These are phyloP conservation scores for Plumapathes pennacea DNA, from an alignment of 92 coral and sea anemone genomes.

Conservation along the genomic window DNA sequence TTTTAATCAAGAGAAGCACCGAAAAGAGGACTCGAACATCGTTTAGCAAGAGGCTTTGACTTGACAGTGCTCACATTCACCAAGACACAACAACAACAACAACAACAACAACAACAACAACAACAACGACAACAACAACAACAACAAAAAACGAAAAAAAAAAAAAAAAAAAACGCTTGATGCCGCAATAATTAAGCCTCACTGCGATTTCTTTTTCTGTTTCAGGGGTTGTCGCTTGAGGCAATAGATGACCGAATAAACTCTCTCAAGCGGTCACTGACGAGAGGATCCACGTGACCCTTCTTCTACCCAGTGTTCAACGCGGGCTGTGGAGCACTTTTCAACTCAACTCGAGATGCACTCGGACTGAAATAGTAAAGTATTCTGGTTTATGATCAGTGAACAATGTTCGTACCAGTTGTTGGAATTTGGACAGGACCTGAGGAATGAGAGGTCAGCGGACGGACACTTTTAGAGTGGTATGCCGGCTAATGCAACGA, in stretches of 20 bases:
- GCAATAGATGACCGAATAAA: conserved; percentile 74
- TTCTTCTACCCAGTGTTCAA: too few relatives aligned
- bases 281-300: conserved; percentile 23
- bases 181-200: not conserved
- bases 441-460: too few relatives aligned
- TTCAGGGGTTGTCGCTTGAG: conserved; percentile 49
- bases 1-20: too few relatives aligned
- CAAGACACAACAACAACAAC: not conserved
- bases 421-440: too few relatives aligned
- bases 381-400: too few relatives aligned
- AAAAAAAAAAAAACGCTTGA: not conserved
- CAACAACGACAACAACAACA: not conserved
- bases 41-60: not conserved
- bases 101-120: conserved; percentile 1
- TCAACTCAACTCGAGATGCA: too few relatives aligned
- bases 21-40: too few relatives aligned
- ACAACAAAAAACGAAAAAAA: not conserved
- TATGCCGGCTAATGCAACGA: too few relatives aligned
- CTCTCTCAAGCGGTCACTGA: conserved; percentile 50
- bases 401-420: too few relatives aligned
- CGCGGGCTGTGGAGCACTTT: too few relatives aligned
- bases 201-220: not conserved
- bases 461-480: too few relatives aligned
- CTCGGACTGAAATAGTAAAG: too few relatives aligned
- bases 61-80: not conserved